A percentile compares a stretch with the other conserved stretches of the same genome.
phyloP scores from a whole-genome alignment of 1,140 invertebrate species.

The Marisa cornuarietis region DNA sequence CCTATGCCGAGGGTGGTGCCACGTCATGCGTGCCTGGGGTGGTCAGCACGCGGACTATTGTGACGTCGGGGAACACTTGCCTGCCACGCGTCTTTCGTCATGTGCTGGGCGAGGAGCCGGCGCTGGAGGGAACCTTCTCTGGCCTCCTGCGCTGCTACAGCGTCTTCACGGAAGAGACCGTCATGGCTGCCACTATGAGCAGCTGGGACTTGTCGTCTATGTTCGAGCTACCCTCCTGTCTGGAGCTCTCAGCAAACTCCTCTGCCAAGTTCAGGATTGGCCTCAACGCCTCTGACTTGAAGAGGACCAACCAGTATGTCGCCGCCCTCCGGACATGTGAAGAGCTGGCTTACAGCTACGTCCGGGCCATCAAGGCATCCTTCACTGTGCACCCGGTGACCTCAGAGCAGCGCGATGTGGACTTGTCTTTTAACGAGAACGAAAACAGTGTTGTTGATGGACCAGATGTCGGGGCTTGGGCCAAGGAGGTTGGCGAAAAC shows the following conservation, averaged over 20 bases:
- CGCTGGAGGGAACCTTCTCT: constrained; percentile 25
- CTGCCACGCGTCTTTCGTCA: constrained; percentile 26
- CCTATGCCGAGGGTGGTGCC: background rate
- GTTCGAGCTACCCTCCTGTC: constrained; percentile 12
- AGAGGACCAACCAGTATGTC: constrained; percentile 27
- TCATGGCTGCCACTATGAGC: constrained; percentile 28
- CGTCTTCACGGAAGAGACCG: constrained; percentile 32
- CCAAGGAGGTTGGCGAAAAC: background rate
- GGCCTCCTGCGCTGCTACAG: constrained; percentile 28
- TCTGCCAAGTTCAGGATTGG: constrained; percentile 23
- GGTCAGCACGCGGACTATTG: constrained; percentile 6
- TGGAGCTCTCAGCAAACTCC: constrained; percentile 31
- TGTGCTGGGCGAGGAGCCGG: constrained; percentile 23
- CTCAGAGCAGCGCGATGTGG: background rate
- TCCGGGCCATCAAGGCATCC: constrained; percentile 26
- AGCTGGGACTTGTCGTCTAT: background rate
- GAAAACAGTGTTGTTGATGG: background rate
- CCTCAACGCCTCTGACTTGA: constrained; percentile 27
- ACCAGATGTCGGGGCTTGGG: background rate
- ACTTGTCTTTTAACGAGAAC: constrained; percentile 10
- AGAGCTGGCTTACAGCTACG: constrained; percentile 13
- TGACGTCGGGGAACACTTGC: constrained; percentile 17
- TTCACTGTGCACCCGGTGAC: constrained; percentile 29
- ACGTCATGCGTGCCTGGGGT: background rate
- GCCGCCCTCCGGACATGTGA: constrained; percentile 23